These are phyloP conservation scores for Pelodiscus sinensis DNA, from an alignment of 2,113 vertebrate species.

Conservation along the genomic window DNA sequence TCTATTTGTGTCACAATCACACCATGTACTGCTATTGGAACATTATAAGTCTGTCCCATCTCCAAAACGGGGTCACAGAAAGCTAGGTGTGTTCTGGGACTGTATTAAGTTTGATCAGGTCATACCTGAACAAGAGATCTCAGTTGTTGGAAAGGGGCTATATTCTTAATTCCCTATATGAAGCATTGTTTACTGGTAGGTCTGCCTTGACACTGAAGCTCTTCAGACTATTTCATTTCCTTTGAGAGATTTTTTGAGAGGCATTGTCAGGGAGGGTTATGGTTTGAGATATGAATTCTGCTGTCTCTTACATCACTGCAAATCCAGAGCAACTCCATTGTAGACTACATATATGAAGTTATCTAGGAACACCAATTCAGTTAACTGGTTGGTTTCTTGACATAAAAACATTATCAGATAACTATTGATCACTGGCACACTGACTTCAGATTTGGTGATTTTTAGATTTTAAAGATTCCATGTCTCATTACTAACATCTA, in stretches of 20 bases:
- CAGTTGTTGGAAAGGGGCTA: neutral
- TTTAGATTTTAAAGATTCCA: neutral
- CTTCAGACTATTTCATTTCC: neutral
- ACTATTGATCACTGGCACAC: neutral
- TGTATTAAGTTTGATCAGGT: neutral
- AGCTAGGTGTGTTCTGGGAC: neutral
- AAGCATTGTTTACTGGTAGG: neutral
- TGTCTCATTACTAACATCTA: neutral
- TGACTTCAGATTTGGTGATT: neutral
- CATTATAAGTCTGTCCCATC: neutral
- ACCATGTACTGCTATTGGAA: neutral
- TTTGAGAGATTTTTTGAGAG: neutral
- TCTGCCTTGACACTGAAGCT: neutral
- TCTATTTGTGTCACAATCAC: neutral
- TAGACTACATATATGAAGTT: neutral
- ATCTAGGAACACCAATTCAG: neutral
- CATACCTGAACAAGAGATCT: neutral
- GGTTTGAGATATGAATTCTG: neutral
- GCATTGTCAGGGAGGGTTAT: neutral
- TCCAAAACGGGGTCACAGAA: neutral
- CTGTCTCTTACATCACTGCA: neutral
- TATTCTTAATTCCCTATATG: neutral
- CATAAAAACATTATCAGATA: too few relatives aligned
- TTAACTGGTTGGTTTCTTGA: too few relatives aligned
- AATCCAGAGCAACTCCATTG: neutral